A percentile compares a stretch with the other conserved stretches of the same genome.
Conservation (phyloP, 2,797 vertebrate genomes). For the Sebastes aleutianus region DNA sequence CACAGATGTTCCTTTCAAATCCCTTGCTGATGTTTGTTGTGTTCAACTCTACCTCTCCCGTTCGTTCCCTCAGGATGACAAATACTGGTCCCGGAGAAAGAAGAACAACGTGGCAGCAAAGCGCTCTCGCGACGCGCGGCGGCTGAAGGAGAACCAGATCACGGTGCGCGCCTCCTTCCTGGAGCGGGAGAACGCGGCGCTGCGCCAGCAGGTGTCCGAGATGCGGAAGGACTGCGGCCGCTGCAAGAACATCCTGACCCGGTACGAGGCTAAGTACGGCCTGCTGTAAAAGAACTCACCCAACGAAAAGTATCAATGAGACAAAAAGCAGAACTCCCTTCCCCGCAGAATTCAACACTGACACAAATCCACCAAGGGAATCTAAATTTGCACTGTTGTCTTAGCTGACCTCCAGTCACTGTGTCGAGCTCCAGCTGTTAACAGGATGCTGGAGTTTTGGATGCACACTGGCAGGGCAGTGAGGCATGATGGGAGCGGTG, state of each 20-base stretch:
- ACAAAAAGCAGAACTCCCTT: conserved; percentile 68
- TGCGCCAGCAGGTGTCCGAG: conserved; percentile 95
- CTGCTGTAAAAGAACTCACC: conserved; percentile 84
- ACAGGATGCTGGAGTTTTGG: conserved; percentile 43
- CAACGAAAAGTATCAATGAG: conserved; percentile 36
- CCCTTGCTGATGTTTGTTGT: neutral
- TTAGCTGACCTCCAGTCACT: conserved; percentile 59
- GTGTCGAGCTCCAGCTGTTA: conserved; percentile 39
- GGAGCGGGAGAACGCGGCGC: conserved; percentile 94
- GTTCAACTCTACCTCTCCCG: neutral
- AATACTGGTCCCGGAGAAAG: conserved; percentile 96
- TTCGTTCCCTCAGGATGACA: conserved; percentile 87
- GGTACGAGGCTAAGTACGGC: conserved; percentile 94
- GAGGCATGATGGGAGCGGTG: conserved; percentile 66
- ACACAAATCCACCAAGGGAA: conserved; percentile 70
- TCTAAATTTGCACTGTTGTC: conserved; percentile 68
- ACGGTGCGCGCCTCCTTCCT: conserved; percentile 96
- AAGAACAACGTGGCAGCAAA: conserved; percentile 98
- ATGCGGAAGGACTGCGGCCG: conserved; percentile 94
- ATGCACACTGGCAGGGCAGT: conserved; percentile 53
- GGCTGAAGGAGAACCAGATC: conserved; percentile 99
- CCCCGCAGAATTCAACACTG: conserved; percentile 72
- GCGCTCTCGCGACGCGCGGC: conserved; percentile 94
- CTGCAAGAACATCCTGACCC: conserved; percentile 92
- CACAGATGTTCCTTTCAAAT: conserved; percentile 23